Evolutionary conservation across 2,113 vertebrate species (phyloP).

Genomic region (Xiphorhynchus elegans): DNA sequence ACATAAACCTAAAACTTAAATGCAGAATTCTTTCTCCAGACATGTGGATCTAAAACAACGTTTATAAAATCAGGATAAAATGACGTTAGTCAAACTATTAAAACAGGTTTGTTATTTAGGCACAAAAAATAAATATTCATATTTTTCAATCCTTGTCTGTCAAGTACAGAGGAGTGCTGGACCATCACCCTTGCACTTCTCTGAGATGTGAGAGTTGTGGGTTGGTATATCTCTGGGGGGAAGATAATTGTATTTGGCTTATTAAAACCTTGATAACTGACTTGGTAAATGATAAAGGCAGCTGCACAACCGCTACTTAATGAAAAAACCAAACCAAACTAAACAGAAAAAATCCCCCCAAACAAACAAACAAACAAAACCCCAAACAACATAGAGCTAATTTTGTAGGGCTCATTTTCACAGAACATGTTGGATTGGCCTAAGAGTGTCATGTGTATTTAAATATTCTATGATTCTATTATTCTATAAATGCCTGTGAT

Average conservation of each 20-base stretch:
- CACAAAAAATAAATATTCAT: neutral
- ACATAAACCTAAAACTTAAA: neutral
- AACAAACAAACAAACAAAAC: neutral
- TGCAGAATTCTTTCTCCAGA: neutral
- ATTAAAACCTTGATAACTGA: neutral
- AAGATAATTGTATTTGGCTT: neutral
- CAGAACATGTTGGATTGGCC: neutral
- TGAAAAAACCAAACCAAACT: neutral
- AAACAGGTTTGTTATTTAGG: neutral
- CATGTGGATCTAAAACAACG: neutral
- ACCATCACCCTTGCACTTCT: neutral
- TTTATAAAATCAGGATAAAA: neutral
- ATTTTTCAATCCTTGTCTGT: neutral
- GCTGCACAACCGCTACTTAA: neutral
- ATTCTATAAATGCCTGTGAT: neutral
- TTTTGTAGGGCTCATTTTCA: neutral
- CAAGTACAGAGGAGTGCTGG: neutral
- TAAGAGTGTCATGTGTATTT: neutral
- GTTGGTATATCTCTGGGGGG: neutral
- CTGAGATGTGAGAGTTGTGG: neutral
- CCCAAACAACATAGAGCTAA: neutral
- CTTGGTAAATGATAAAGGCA: neutral
- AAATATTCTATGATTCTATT: neutral
- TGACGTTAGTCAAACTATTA: neutral
- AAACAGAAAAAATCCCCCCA: too few relatives aligned